phyloP scores from a whole-genome alignment of 1,140 invertebrate species.

The Drosophila biarmipes region DNA sequence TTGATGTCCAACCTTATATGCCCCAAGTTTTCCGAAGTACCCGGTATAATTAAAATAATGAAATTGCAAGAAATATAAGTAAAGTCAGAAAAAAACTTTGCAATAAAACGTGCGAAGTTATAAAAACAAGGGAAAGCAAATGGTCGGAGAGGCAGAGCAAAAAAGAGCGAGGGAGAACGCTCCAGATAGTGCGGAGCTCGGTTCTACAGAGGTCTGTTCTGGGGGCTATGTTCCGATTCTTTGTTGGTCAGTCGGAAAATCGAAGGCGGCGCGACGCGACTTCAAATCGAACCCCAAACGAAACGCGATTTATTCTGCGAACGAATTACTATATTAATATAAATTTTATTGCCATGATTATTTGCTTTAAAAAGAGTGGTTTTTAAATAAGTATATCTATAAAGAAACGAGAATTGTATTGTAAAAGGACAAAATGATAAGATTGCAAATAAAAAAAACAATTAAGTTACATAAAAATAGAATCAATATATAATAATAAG shows the following conservation, averaged over 20 bases:
- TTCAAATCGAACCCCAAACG: slow-evolving; percentile 11
- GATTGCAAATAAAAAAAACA: not conserved
- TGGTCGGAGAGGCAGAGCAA: slow-evolving; percentile 13
- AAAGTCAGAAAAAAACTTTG: slow-evolving; percentile 22
- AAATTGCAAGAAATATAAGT: slow-evolving; percentile 37
- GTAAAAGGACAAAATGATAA: not conserved
- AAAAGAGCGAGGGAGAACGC: slow-evolving; percentile 25
- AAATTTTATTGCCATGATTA: not conserved
- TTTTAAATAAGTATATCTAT: not conserved
- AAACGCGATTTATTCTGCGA: not conserved
- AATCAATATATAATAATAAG: not conserved
- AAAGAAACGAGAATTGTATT: not conserved
- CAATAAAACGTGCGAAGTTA: slow-evolving; percentile 42
- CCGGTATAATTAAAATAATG: slow-evolving; percentile 25
- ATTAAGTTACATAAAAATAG: not conserved
- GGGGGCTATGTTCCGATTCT: slow-evolving; percentile 32
- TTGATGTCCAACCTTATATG: not conserved
- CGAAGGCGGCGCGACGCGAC: slow-evolving; percentile 30
- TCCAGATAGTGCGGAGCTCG: slow-evolving; percentile 35
- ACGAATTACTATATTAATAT: not conserved
- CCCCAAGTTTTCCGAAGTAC: not conserved
- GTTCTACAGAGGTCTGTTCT: slow-evolving; percentile 17
- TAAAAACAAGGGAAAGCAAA: slow-evolving; percentile 29
- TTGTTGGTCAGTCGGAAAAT: slow-evolving; percentile 50
- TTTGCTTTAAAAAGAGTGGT: not conserved